Base-by-base conservation (phyloP, 2,797 vertebrate genomes). In the Tinamus major region DNA sequence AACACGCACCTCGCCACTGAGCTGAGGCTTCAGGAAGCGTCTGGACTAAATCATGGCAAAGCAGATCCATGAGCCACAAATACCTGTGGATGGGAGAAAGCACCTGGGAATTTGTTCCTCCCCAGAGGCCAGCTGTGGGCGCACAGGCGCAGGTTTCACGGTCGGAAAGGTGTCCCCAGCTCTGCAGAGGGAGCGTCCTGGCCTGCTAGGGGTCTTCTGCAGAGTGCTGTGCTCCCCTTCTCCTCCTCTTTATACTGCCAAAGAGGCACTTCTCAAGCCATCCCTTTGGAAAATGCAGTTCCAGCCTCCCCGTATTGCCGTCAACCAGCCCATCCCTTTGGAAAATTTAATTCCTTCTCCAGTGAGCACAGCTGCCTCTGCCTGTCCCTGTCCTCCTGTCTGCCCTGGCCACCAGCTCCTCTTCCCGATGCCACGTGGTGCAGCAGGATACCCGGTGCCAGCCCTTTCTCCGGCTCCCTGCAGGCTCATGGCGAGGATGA, bases 21-120 rank as follows among this genome's bases (percentile, higher is more conserved):
- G 35, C 39, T 13, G 15, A 55, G 6, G 6, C 19, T n/a, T 67
- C 35, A 3, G 5, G 35, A 65, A 63, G 24, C 46, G 39, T 19
- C 6, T 27, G 3, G 70, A 13, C 7, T 39, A 18, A 55, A 31
- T 19, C 17, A 6, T n/a, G 71, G 44, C 13, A 19, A 10, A 39
- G 55, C 13, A 23, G 64, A 46, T 6, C 13, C 13, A 3, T 0
- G 26, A 88, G 78, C 48, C 0, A 0, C 0, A 48, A 24, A 7
- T 10, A 1, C 18, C 5, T 24, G 3, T 26, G 19, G 49, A 27
- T 13, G 63, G 75, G 18, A 35, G 75, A 23, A 59, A 4, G 41
- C 31, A 12, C 1, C 0, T 61, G 79, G 79, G 35, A 24, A 14
- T 26, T 5, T 58, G 8, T 35, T n/a, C 72, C 19, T 41, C 72